These are phyloP conservation scores for Lottia scabra DNA, from an alignment of 2,888 invertebrate genomes.

Conservation along the genomic window DNA sequence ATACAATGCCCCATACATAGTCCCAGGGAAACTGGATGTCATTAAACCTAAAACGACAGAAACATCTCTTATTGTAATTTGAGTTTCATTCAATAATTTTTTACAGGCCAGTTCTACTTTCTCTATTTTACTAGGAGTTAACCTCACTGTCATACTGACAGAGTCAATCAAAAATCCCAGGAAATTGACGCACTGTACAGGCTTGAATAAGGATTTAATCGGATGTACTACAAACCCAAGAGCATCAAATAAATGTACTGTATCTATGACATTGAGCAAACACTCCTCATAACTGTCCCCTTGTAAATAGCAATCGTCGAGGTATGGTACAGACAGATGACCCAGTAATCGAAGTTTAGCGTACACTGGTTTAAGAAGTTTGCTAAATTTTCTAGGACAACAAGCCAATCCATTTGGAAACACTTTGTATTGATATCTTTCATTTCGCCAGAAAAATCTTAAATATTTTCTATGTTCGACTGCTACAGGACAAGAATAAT, in stretches of 20 bases:
- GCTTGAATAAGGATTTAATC: conserved; percentile 3
- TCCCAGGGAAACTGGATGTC: conserved; percentile 9
- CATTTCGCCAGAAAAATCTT: background rate
- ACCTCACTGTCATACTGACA: background rate
- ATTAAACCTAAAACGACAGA: conserved; percentile 11
- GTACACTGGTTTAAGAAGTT: background rate
- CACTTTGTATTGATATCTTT: background rate
- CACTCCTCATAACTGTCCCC: conserved; percentile 11
- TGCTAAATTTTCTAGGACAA: background rate
- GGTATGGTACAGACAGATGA: conserved; percentile 1
- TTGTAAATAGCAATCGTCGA: conserved; percentile 7
- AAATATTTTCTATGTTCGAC: background rate
- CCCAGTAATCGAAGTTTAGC: background rate
- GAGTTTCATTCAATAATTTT: background rate
- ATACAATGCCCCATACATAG: conserved; percentile 11
- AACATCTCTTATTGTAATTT: conserved; percentile 6
- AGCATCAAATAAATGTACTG: background rate
- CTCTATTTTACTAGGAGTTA: background rate
- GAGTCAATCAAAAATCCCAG: background rate
- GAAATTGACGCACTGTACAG: background rate
- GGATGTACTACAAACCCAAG: conserved; percentile 10
- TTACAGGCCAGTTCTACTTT: background rate
- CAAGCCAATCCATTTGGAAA: conserved; percentile 3
- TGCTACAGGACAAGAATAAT: background rate
- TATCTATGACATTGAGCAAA: too few relatives aligned